Conservation (phyloP, 2,797 vertebrate species). For the Urocyon cinereoargenteus region DNA sequence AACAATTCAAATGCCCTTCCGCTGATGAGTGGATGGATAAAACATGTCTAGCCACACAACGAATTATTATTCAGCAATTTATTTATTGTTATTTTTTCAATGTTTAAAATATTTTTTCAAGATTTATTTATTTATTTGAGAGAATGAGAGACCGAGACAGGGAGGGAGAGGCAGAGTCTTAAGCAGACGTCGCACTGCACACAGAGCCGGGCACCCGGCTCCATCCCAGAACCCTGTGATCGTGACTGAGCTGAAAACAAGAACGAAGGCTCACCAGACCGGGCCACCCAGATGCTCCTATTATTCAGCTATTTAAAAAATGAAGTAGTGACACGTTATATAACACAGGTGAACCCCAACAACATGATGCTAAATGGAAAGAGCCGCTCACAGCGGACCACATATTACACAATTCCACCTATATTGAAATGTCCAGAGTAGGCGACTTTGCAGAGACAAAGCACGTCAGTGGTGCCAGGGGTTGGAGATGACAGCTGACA, state of each 20-base stretch:
- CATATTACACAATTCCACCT: not conserved
- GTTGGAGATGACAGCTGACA: not conserved
- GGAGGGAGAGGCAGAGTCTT: not conserved
- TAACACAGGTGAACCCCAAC: not conserved
- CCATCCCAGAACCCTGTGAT: not conserved
- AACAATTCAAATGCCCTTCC: too few relatives aligned
- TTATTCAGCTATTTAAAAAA: not conserved
- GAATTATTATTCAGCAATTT: not conserved
- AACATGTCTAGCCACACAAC: not conserved
- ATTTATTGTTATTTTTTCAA: not conserved
- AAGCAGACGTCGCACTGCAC: not conserved
- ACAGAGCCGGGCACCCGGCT: accelerated
- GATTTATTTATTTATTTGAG: not conserved
- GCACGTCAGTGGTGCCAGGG: not conserved
- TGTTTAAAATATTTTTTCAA: not conserved
- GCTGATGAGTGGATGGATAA: too few relatives aligned
- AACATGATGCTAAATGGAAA: not conserved
- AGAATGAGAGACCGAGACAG: not conserved
- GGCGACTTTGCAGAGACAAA: not conserved
- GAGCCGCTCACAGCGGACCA: not conserved
- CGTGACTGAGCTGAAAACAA: not conserved
- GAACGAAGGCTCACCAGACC: accelerated
- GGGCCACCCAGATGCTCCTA: not conserved
- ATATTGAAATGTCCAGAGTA: not conserved
- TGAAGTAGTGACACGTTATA: not conserved